These are phyloP conservation scores for Hepsetus odoe DNA, from an alignment of 2,113 vertebrate species.

Conservation along the genomic window DNA sequence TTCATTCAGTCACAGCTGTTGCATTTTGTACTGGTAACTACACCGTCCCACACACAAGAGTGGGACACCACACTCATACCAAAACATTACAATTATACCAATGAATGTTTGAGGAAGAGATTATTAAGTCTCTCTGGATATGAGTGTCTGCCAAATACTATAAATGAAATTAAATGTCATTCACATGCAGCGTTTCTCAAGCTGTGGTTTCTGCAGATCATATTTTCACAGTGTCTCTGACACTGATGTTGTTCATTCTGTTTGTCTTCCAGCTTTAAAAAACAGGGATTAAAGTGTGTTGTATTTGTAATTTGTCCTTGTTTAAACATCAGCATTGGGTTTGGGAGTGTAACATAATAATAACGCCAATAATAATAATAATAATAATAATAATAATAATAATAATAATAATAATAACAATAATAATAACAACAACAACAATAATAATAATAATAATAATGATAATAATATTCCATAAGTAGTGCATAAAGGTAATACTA, in stretches of 20 bases:
- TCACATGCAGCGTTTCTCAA: background rate
- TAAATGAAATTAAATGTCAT: background rate
- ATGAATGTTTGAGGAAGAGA: background rate
- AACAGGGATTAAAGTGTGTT: too few species aligned
- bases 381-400: too few species aligned
- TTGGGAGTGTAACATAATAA: too few species aligned
- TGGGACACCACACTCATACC: background rate
- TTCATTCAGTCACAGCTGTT: too few species aligned
- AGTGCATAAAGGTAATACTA: too few species aligned
- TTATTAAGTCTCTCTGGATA: background rate
- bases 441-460: too few species aligned
- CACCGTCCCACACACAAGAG: background rate
- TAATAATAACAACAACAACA: too few species aligned
- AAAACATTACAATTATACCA: background rate
- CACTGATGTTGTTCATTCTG: background rate
- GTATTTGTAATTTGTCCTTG: background rate
- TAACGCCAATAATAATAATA: too few species aligned
- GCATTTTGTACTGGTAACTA: background rate
- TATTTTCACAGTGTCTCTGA: background rate
- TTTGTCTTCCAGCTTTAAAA: background rate
- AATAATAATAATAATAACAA: too few species aligned
- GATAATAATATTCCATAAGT: too few species aligned
- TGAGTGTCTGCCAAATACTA: background rate
- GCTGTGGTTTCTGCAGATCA: background rate
- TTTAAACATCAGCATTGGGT: conserved; percentile 3